phyloP scores from a whole-genome alignment of 2,797 vertebrate species.

The Parauchenoglanis punctatus region DNA sequence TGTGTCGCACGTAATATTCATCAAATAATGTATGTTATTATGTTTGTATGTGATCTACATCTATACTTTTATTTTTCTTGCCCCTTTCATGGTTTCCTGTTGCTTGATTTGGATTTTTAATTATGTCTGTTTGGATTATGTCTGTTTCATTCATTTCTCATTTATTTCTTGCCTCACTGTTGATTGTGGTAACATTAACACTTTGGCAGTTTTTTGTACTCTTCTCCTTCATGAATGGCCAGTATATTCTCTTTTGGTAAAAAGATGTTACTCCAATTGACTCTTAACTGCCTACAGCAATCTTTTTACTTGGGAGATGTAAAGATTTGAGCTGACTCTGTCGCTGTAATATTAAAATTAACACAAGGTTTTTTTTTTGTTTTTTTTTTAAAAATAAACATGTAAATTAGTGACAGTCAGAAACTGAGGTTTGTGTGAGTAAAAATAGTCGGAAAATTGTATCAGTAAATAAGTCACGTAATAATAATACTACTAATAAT shows the following conservation, averaged over 20 bases:
- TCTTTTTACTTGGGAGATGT: not conserved
- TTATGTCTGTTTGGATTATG: too few relatives aligned
- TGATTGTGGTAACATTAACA: not conserved
- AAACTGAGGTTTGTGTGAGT: not conserved
- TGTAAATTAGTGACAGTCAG: not conserved
- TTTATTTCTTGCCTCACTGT: not conserved
- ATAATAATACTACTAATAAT: not conserved
- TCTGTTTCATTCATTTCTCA: not conserved
- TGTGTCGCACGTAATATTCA: too few relatives aligned
- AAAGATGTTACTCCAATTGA: not conserved
- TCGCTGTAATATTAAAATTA: not conserved
- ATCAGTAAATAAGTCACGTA: not conserved
- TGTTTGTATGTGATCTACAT: too few relatives aligned
- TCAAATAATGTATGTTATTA: too few relatives aligned
- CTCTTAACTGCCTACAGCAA: not conserved
- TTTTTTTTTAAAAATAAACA: not conserved
- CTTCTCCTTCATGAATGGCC: not conserved
- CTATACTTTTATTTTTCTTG: not conserved
- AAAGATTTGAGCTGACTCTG: not conserved
- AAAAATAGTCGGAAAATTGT: not conserved
- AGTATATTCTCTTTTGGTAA: not conserved
- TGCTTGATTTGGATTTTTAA: not conserved
- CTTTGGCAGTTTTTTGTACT: not conserved
- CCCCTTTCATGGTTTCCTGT: not conserved
- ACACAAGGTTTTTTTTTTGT: not conserved